phyloP scores from a whole-genome alignment of 2,113 vertebrate species.

The Solea senegalensis region DNA sequence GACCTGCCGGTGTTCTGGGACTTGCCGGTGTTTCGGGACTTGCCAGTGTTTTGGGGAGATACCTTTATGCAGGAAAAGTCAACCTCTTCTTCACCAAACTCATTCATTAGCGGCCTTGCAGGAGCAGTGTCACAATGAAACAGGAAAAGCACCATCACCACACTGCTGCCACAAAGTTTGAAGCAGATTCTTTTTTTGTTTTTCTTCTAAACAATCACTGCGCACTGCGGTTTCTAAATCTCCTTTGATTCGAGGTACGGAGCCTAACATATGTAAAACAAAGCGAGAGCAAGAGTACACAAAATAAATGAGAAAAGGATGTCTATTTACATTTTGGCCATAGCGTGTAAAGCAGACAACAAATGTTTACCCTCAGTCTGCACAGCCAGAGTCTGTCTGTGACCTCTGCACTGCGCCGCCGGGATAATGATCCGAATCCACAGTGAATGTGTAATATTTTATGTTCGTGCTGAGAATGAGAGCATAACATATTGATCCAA shows the following conservation, averaged over 20 bases:
- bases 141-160: not conserved
- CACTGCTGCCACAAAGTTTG: not conserved
- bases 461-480: slow-evolving; percentile 9
- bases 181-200: not conserved
- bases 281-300: not conserved
- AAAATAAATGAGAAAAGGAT: not conserved
- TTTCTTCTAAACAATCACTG: not conserved
- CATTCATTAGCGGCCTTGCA: too few relatives aligned
- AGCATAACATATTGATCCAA: not conserved
- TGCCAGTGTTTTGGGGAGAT: too few relatives aligned
- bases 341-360: not conserved
- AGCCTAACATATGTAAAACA: too few relatives aligned
- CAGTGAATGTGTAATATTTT: slow-evolving; percentile 27
- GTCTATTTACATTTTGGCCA: not conserved
- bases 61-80: too few relatives aligned
- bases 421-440: slow-evolving; percentile 30
- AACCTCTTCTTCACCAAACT: too few relatives aligned
- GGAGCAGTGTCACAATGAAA: not conserved
- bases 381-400: slow-evolving; percentile 25
- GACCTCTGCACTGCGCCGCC: slow-evolving; percentile 7
- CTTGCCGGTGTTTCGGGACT: too few relatives aligned
- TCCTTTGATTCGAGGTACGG: too few relatives aligned
- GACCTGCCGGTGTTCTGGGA: too few relatives aligned
- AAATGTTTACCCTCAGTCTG: not conserved
- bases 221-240: not conserved